A percentile compares a stretch with the other conserved stretches of the same genome.
These are phyloP conservation scores for Epinotia demarniana DNA, from an alignment of 2,888 invertebrate genomes.

Conservation along the genomic window DNA sequence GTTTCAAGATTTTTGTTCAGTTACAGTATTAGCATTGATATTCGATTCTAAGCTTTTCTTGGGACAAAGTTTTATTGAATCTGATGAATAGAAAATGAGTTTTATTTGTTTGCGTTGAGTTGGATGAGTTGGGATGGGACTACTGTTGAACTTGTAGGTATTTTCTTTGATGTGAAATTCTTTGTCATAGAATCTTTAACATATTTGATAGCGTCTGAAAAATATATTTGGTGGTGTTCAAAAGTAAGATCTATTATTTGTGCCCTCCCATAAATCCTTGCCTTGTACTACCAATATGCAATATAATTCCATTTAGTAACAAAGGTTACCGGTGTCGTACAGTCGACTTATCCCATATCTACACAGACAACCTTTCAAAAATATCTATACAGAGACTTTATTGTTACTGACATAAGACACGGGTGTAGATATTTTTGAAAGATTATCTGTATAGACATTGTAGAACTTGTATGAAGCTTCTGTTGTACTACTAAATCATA, in stretches of 20 bases:
- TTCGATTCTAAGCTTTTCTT: conserved; percentile 23
- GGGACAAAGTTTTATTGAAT: conserved; percentile 37
- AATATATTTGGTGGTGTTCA: neutral
- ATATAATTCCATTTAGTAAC: too few relatives aligned
- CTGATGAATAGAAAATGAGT: conserved; percentile 32
- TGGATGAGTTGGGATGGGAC: neutral
- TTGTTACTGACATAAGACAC: too few relatives aligned
- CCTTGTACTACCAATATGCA: too few relatives aligned
- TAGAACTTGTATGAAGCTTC: too few relatives aligned
- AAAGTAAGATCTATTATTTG: neutral
- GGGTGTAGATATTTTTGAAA: too few relatives aligned
- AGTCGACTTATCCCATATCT: too few relatives aligned
- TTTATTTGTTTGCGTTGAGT: conserved; percentile 32
- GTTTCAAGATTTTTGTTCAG: neutral
- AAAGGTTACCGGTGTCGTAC: too few relatives aligned
- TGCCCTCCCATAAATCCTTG: neutral
- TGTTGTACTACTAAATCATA: too few relatives aligned
- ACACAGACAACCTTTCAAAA: too few relatives aligned
- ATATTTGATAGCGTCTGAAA: neutral
- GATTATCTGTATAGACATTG: too few relatives aligned
- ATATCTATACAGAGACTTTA: too few relatives aligned
- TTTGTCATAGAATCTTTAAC: neutral
- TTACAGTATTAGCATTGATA: conserved; percentile 4
- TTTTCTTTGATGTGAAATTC: neutral
- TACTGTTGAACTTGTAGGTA: conserved; percentile 22